A percentile compares a stretch with the other conserved stretches of the same genome.
Evolutionary conservation across 53 echinoderm and acorn worm genomes (phyloP).

Genomic region (Luidia sarsii): DNA sequence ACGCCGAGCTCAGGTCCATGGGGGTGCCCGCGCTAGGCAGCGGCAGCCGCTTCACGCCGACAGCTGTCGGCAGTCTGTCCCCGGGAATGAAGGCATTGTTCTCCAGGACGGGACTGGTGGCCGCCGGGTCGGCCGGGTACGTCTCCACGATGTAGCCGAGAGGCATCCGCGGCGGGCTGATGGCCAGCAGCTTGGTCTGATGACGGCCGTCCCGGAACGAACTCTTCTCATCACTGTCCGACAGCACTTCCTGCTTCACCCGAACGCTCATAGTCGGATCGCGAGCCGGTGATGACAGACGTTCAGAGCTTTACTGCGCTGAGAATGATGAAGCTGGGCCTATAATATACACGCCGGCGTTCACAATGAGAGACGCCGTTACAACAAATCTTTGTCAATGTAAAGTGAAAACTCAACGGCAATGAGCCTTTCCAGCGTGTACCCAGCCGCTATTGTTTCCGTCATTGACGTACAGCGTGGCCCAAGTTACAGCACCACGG

Average conservation of each 20-base stretch:
- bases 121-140: conserved; percentile 24
- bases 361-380: no score
- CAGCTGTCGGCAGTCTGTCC: not conserved
- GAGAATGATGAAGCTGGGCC: no score
- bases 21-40: not conserved
- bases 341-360: not conserved
- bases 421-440: no score
- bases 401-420: no score
- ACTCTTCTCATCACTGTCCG: not conserved
- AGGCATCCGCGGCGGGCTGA: conserved; percentile 40
- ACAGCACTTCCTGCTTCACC: not conserved
- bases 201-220: not conserved
- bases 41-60: not conserved
- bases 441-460: no score
- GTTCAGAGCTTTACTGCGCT: no score
- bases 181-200: not conserved
- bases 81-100: conserved; percentile 37
- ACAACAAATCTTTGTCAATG: no score
- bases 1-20: conserved; percentile 10
- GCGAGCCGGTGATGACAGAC: no score
- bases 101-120: conserved; percentile 22
- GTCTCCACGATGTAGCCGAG: conserved; percentile 50
- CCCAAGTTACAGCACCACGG: no score
- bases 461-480: no score
- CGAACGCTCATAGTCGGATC: no score